These are phyloP conservation scores for Ophioninae sp. DNA, from an alignment of 2,888 invertebrate species.

Conservation along the genomic window DNA sequence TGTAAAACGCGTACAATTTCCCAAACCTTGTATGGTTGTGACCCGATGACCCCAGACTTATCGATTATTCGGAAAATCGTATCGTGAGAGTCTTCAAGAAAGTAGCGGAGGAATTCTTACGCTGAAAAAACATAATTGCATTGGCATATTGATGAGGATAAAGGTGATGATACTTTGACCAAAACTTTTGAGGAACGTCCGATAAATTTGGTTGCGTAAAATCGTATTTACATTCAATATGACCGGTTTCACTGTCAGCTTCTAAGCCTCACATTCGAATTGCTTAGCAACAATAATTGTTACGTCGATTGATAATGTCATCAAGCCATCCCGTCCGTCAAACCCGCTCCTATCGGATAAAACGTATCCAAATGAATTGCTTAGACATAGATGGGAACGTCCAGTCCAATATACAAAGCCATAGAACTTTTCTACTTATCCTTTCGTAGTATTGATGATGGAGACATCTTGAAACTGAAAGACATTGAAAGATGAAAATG, in stretches of 20 bases:
- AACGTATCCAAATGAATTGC: conserved; percentile 34
- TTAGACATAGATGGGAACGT: conserved; percentile 58
- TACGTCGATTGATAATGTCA: conserved; percentile 42
- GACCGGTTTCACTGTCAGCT: conserved; percentile 39
- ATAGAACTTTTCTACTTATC: conserved; percentile 72
- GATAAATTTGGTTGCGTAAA: conserved; percentile 42
- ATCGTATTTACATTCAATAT: conserved; percentile 40
- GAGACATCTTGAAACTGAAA: conserved; percentile 45
- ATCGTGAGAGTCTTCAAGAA: neutral
- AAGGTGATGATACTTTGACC: conserved; percentile 9
- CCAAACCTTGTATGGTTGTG: conserved; percentile 11
- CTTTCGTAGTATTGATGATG: conserved; percentile 64
- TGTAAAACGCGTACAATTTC: neutral
- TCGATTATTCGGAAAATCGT: conserved; percentile 1
- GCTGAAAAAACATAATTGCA: neutral
- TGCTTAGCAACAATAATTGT: conserved; percentile 33
- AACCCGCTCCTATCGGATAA: conserved; percentile 60
- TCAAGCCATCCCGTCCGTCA: conserved; percentile 64
- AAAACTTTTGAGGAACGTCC: conserved; percentile 26
- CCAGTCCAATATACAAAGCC: conserved; percentile 60
- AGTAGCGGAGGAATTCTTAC: conserved; percentile 16
- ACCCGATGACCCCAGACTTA: neutral
- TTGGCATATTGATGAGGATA: conserved; percentile 26
- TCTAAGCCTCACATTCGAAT: conserved; percentile 46
- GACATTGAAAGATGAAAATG: conserved; percentile 32